Evolutionary conservation across 2,888 invertebrate genomes (phyloP).

Genomic region (Trachelus troglodyta): DNA sequence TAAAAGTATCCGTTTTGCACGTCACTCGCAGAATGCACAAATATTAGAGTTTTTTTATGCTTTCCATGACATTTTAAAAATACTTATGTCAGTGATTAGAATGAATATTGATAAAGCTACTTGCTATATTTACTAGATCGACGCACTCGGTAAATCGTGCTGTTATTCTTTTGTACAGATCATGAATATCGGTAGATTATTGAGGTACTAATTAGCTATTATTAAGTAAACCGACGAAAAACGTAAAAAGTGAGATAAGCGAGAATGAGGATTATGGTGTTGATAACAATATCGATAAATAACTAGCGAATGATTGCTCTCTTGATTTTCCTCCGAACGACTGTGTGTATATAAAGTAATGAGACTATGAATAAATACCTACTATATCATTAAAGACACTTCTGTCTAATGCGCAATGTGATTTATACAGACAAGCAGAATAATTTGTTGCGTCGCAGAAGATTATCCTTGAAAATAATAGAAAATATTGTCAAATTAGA

Average conservation of each 20-base stretch:
- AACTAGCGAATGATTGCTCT: neutral
- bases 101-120: neutral
- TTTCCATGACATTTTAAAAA: neutral
- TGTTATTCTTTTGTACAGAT: neutral
- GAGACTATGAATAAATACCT: neutral
- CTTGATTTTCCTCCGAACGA: neutral
- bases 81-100: neutral
- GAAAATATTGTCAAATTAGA: neutral
- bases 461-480: neutral
- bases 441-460: neutral
- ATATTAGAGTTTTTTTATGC: neutral
- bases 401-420: neutral
- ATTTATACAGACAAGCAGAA: neutral
- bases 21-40: neutral
- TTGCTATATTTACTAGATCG: neutral
- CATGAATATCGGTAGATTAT: neutral
- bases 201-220: neutral
- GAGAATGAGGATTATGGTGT: neutral
- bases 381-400: neutral
- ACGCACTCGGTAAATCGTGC: neutral
- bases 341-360: neutral
- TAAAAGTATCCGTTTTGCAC: neutral
- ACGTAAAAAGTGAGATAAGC: neutral
- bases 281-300: neutral
- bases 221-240: neutral